Evolutionary conservation across 2,888 invertebrate genomes (phyloP), one percentile per base, ranked within the genome.

Genomic region (Tenodera sinensis): DNA sequence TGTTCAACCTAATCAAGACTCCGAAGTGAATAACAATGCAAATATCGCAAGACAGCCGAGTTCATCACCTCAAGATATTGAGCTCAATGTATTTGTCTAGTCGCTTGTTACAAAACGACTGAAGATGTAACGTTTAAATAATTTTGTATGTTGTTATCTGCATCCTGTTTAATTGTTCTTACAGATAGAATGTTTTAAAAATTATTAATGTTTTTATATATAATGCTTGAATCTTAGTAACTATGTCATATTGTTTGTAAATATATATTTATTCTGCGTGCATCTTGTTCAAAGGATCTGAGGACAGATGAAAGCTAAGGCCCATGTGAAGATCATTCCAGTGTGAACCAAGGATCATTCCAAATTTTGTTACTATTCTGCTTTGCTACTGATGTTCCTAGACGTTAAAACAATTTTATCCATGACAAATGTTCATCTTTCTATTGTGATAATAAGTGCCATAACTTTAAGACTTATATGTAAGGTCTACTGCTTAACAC

Each of bases 11-110:
- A 71, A 20, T 4, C 28, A 88, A 47, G 47, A 71, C 8, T 14
- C 30, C 54, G 83, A 88, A 81, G 83, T 88, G 25, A 84, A 88
- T 25, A 88, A 84, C n/a, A 84, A 88, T 54, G 84, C 83, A 12
- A 82, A 88, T n/a, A 82, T 12, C 42, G 54, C 14, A 3, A 27
- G 47, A 85, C 47, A 47, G 27, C n/a, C 82, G 9, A 87, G n/a
- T 87, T 28, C 12, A 25, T 28, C 30, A 25, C 25, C 82, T 15
- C 83, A 83, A 87, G 87, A 82, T 30, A n/a, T 87, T n/a, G 83
- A 87, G 83, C 81, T 87, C 34, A 87, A 87, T 87, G 83, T 82
- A n/a, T 83, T 83, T 87, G 87, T 87, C 87, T 87, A 87, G 87
- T 87, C 81, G 25, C 8, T 87, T 87, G 54, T 20, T 20, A 71